Evolutionary conservation across 2,113 vertebrate species (phyloP).

Genomic region (Cavia aperea): DNA sequence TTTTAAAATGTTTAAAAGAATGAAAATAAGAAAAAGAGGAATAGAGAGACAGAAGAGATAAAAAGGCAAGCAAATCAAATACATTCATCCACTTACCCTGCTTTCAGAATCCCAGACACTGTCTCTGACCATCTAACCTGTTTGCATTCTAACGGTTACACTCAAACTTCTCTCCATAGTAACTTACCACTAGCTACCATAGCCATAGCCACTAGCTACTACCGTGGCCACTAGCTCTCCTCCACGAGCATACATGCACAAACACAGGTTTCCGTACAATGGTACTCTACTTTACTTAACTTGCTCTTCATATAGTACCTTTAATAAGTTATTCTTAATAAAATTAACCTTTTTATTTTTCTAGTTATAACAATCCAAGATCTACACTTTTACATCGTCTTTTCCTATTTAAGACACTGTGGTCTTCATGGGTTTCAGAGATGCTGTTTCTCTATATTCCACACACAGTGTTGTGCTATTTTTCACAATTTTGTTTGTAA

Average conservation of each 20-base stretch:
- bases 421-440: neutral
- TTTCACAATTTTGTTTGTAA: neutral
- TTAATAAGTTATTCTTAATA: neutral
- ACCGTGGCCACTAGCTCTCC: neutral
- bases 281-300: neutral
- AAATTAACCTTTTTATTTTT: conserved; percentile 4
- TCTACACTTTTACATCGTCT: neutral
- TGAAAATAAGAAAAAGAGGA: neutral
- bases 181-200: too few species aligned
- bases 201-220: too few species aligned
- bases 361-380: neutral
- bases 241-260: neutral
- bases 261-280: neutral
- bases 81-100: neutral
- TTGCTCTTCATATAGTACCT: neutral
- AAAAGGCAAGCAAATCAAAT: neutral
- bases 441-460: neutral
- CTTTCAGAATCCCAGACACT: neutral
- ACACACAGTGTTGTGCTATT: neutral
- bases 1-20: neutral
- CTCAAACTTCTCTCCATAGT: neutral
- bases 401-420: neutral
- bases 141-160: neutral
- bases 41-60: neutral
- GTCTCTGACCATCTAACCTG: too few species aligned